phyloP scores from a whole-genome alignment of 2,888 invertebrate species.

The Syrista parreyssii region DNA sequence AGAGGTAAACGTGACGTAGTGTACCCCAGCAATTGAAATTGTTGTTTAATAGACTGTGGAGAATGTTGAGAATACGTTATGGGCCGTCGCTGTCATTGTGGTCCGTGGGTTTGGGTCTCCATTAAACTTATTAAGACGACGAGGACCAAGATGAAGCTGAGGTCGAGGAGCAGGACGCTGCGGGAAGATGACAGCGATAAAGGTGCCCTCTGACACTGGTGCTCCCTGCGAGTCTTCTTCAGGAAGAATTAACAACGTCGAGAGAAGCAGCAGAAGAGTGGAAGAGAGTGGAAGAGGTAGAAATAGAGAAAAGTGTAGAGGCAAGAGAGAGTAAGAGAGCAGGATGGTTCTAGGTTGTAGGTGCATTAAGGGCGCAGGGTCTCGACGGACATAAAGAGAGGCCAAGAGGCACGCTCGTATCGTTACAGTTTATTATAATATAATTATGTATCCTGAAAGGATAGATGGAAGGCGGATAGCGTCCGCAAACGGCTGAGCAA shows the following conservation, averaged over 20 bases:
- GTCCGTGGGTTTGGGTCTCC: too few relatives aligned
- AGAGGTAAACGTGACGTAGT: too few relatives aligned
- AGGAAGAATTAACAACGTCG: not conserved
- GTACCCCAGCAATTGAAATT: too few relatives aligned
- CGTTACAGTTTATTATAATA: constrained; percentile 66
- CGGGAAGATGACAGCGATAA: constrained; percentile 56
- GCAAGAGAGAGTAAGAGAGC: too few relatives aligned
- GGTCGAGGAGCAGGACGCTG: not conserved
- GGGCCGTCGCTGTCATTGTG: too few relatives aligned
- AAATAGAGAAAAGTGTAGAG: too few relatives aligned
- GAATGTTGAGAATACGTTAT: too few relatives aligned
- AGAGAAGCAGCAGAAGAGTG: too few relatives aligned
- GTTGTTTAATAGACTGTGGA: too few relatives aligned
- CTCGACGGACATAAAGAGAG: constrained; percentile 9
- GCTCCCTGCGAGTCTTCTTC: constrained; percentile 4
- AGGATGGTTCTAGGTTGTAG: constrained; percentile 2
- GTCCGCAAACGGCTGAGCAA: constrained; percentile 56
- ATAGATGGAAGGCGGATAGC: constrained; percentile 48
- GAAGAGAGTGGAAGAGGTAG: too few relatives aligned
- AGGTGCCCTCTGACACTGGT: constrained; percentile 50
- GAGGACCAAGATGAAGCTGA: not conserved
- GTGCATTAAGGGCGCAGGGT: constrained; percentile 24
- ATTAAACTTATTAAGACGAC: not conserved
- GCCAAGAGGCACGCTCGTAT: constrained; percentile 45
- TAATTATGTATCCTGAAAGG: constrained; percentile 62